Conservation (phyloP, 1,140 invertebrate genomes). For the Octopus sinensis region DNA sequence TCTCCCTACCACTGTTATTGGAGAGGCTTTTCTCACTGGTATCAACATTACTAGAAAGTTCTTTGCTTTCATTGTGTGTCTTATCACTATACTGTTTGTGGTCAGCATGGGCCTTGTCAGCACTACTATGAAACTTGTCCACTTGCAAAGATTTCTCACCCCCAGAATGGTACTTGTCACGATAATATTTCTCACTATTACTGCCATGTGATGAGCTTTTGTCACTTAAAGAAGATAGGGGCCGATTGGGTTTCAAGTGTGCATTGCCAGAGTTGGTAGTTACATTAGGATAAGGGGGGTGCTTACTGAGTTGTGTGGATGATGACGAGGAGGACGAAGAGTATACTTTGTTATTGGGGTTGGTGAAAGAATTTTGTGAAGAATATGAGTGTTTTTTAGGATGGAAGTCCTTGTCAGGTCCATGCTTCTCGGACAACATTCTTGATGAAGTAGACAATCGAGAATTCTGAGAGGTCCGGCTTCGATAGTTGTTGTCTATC, state of each 20-base stretch:
- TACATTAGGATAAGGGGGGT: neutral
- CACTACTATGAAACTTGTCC: neutral
- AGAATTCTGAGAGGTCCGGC: neutral
- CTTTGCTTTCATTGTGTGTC: neutral
- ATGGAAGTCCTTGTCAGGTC: neutral
- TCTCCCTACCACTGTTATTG: neutral
- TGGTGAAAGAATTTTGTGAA: neutral
- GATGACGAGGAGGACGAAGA: neutral
- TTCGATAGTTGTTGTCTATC: neutral
- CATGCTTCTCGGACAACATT: neutral
- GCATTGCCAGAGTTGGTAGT: neutral
- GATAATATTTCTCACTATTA: neutral
- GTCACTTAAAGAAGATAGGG: neutral
- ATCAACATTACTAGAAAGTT: neutral
- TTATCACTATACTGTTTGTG: neutral
- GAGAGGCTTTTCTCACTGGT: neutral
- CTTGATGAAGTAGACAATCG: neutral
- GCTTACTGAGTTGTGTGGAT: neutral
- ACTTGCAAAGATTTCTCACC: neutral
- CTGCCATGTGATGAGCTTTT: neutral
- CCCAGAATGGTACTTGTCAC: neutral
- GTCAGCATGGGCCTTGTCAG: neutral
- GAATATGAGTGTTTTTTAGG: neutral
- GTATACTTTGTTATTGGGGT: neutral
- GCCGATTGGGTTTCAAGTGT: neutral